These are phyloP conservation scores for Pangasius djambal DNA, from an alignment of 2,797 vertebrate genomes.

Conservation along the genomic window DNA sequence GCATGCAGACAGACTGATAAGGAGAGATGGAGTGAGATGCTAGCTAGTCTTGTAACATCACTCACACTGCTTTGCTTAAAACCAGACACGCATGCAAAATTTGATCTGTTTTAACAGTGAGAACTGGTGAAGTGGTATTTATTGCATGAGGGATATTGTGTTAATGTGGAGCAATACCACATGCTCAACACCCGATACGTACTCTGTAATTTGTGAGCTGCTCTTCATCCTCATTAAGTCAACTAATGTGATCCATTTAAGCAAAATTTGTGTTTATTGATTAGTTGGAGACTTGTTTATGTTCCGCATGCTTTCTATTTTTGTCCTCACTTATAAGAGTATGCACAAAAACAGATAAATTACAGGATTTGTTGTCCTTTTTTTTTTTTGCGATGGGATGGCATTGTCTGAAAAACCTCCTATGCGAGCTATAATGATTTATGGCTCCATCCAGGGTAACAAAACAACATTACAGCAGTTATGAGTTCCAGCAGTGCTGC, in stretches of 20 bases:
- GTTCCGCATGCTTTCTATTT: conserved; percentile 40
- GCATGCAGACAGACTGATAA: conserved; percentile 50
- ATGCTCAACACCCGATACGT: not conserved
- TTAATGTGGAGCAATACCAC: conserved; percentile 3
- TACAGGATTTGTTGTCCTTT: conserved; percentile 23
- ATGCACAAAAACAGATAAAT: conserved; percentile 37
- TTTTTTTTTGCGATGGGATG: conserved; percentile 19
- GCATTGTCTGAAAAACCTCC: conserved; percentile 36
- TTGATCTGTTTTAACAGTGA: conserved; percentile 32
- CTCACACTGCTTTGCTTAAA: conserved; percentile 56
- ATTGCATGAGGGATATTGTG: conserved; percentile 25
- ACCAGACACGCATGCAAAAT: conserved; percentile 33
- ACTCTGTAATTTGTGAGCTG: conserved; percentile 33
- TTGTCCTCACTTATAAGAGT: conserved; percentile 30
- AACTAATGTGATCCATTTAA: conserved; percentile 43
- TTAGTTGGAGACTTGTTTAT: conserved; percentile 48
- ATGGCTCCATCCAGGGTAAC: conserved; percentile 40
- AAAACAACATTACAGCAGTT: conserved; percentile 45
- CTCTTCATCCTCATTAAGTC: conserved; percentile 39
- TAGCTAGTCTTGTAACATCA: conserved; percentile 44
- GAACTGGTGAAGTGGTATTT: not conserved
- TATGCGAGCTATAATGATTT: conserved; percentile 36
- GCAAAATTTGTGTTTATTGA: conserved; percentile 54
- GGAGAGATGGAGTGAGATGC: conserved; percentile 45
- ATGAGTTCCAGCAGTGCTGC: conserved; percentile 44